Evolutionary conservation across 2,113 vertebrate species (phyloP).

Genomic region (Sciurus niger): DNA sequence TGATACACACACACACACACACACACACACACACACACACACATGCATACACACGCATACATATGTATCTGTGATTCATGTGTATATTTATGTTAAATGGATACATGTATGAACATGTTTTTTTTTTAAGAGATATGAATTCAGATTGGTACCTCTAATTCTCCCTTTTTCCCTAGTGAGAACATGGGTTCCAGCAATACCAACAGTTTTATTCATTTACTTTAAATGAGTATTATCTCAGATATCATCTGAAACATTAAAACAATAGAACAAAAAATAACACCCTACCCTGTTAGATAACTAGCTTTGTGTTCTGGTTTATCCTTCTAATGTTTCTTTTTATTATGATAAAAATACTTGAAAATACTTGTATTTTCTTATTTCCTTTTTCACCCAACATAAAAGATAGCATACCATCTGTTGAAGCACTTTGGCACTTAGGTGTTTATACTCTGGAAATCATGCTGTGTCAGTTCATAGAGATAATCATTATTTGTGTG

Average conservation of each 20-base stretch:
- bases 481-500: background rate
- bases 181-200: background rate
- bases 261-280: constrained; percentile 28
- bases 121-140: background rate
- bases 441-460: background rate
- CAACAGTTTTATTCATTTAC: background rate
- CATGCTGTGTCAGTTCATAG: background rate
- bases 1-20: background rate
- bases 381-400: background rate
- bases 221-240: background rate
- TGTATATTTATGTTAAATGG: background rate
- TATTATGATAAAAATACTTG: background rate
- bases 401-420: background rate
- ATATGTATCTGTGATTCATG: background rate
- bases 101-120: background rate
- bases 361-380: constrained; percentile 7
- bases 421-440: background rate
- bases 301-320: background rate
- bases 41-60: background rate
- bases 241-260: background rate
- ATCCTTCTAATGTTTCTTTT: constrained; percentile 12
- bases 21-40: background rate
- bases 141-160: background rate
- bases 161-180: background rate
- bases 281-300: background rate